Base-by-base conservation (phyloP, 2,888 invertebrate genomes). In the Neoascia interrupta region DNA sequence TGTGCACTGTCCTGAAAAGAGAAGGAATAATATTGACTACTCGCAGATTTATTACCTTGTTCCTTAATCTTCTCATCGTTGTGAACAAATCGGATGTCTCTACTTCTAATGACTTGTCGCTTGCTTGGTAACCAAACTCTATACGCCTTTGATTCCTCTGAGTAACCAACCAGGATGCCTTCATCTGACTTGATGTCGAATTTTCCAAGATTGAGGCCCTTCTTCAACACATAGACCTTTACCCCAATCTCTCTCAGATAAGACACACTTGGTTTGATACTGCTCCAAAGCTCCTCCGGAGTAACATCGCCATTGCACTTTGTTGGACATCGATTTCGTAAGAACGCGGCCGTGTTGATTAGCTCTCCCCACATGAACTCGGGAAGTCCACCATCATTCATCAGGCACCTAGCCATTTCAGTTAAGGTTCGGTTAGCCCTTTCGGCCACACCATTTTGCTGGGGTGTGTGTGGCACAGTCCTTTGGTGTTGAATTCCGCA, bases 211-310 rank as follows among this genome's bases (percentile, higher is more conserved):
- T 16, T 39, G 11, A 8, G 15, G 3, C 37, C 16, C 8, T 8
- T 39, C 15, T 5, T 39, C 8, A n/a, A 43, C 16, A 18, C 54
- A 6, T 31, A 31, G n/a, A 31, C 31, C 10, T 19, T 69, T 41
- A 13, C 11, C 10, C 37, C 45, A 13, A 66, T 66, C 16, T 54
- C 36, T 16, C 37, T 23, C 3, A 56, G 36, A 26, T 36, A 56
- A 41, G 10, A 5, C 1, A 66, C 43, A 34, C n/a, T 23, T 41
- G 36, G 41, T 36, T 36, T 54, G 10, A 21, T 36, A 31, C 54
- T 18, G n/a, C 36, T 66, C 64, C 64, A 66, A 15, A 45, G n/a
- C 31, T 64, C 64, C 8, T 64, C 43, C 26, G 53, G 54, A 1
- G 53, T 64, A 6, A 41, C 10, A 34, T 53, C 43, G 1, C 19